Evolutionary conservation across 2,888 invertebrate species (phyloP), one percentile per base, ranked within the genome.

Genomic region (Epinotia bilunana): DNA sequence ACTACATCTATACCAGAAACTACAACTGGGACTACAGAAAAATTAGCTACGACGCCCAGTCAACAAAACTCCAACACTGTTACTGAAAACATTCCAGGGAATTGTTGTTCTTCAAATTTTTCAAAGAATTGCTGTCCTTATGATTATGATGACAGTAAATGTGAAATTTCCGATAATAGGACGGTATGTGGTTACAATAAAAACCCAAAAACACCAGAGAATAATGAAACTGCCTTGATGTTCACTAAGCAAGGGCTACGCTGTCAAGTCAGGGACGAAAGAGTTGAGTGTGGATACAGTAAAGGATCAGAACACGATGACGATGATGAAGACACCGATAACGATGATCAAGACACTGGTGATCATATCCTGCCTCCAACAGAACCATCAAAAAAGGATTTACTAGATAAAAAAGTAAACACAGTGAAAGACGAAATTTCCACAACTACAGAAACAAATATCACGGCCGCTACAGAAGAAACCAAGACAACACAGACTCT

Each of bases 161-260:
- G 67, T 57, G 55, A 39, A 6, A 39, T 57, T 20, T 39, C 13
- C 7, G 39, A 57, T 13, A 67, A 67, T 7, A 67, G 67, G 18
- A 67, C 67, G 6, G 11, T 67, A 12, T 67, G 67, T 57, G 67
- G 67, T 39, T 67, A 67, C 7, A 67, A 67, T 67, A 67, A 67
- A 16, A 67, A 67, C 13, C 12, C 18, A 13, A 55, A 53, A 57
- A 13, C 6, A 3, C 13, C 67, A 2, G 23, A 57, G 2, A 18
- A 39, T 18, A 18, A 65, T 65, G 55, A 67, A 33, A 3, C 67
- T 20, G 18, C 67, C 7, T 18, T 33, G 1, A 18, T n/a, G 12
- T 67, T 67, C 20, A 67, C 55, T 28, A 69, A 69, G 16, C n/a
- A 28, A 16, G 69, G 69, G 7, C 16, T 69, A 16, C 46, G 23